Evolutionary conservation across 2,113 vertebrate genomes (phyloP), one percentile per base, ranked within the genome.

Genomic region (Eudorcas thomsonii): DNA sequence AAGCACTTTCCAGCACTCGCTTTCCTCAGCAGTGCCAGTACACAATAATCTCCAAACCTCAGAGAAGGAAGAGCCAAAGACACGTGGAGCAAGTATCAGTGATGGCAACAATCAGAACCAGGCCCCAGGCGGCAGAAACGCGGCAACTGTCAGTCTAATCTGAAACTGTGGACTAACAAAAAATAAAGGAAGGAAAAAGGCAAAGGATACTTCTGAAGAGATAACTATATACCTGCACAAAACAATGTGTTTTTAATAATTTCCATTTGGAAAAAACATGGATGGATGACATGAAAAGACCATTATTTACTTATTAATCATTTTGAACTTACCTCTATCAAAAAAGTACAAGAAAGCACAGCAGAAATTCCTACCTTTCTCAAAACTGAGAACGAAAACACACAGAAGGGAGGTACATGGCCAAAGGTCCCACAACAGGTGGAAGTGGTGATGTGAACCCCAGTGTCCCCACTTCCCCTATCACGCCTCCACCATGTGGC

Each of bases 401-500:
- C n/a, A 78, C 17, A 82, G 55, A 93, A 50, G 52, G 28, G 6
- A 84, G 67, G 26, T 13, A 39, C 81, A 19, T 8, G 25, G 8
- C 36, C 43, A 50, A 88, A 23, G 26, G 14, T 4, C 67, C 85
- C 45, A 67, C 2, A 60, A 4, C 23, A 10, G 33, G 77, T 2
- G 81, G 36, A 30, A 59, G 57, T 3, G 43, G 2, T 5, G 5
- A 43, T 13, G 25, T n/a, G 5, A 81, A 19, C 33, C 62, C 23
- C 11, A 7, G 52, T 6, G 4, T 2, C 33, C 13, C 52, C 50
- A 9, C 28, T 26, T 28, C 23, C 2, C 6, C 12, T 0, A 16
- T 26, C 1, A 0, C 0, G 2, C 7, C 55, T 64, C 17, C 23
- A 1, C 6, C 10, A 52, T 1, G 5, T 11, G 48, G 78, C 1